phyloP scores from a whole-genome alignment of 1,140 invertebrate genomes.

The Drosophila leontia region DNA sequence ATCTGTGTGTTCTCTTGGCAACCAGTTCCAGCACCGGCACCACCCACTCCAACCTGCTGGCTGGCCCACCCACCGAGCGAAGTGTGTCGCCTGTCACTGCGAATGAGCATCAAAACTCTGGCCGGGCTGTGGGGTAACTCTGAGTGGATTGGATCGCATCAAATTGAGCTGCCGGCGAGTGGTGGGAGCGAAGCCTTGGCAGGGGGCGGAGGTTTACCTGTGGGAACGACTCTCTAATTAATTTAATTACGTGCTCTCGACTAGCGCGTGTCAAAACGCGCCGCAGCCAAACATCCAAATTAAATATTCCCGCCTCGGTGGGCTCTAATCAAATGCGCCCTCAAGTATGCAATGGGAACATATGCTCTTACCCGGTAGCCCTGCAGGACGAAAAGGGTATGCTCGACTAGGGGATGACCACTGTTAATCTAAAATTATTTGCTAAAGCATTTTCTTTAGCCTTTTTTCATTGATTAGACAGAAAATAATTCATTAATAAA shows the following conservation, averaged over 20 bases:
- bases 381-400: not conserved
- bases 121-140: constrained; percentile 10
- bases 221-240: constrained; percentile 77
- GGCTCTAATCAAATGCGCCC: constrained; percentile 76
- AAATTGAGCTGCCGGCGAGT: not conserved
- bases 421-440: not conserved
- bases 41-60: constrained; percentile 34
- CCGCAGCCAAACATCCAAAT: constrained; percentile 63
- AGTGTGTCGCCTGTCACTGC: constrained; percentile 81
- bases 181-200: not conserved
- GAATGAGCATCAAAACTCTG: constrained; percentile 71
- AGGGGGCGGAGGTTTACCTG: constrained; percentile 56
- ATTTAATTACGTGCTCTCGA: constrained; percentile 79
- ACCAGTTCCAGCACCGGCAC: constrained; percentile 20
- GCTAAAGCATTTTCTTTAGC: not conserved
- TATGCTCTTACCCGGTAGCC: constrained; percentile 17
- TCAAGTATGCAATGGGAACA: constrained; percentile 72
- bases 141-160: constrained; percentile 24
- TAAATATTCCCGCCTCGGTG: constrained; percentile 74
- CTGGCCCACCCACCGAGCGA: constrained; percentile 46
- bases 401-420: not conserved
- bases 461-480: too few species aligned
- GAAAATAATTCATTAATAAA: too few species aligned
- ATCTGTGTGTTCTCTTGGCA: constrained; percentile 41
- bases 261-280: constrained; percentile 73